These are phyloP conservation scores for Nettapus auritus DNA, from an alignment of 2,113 vertebrate species.

Conservation along the genomic window DNA sequence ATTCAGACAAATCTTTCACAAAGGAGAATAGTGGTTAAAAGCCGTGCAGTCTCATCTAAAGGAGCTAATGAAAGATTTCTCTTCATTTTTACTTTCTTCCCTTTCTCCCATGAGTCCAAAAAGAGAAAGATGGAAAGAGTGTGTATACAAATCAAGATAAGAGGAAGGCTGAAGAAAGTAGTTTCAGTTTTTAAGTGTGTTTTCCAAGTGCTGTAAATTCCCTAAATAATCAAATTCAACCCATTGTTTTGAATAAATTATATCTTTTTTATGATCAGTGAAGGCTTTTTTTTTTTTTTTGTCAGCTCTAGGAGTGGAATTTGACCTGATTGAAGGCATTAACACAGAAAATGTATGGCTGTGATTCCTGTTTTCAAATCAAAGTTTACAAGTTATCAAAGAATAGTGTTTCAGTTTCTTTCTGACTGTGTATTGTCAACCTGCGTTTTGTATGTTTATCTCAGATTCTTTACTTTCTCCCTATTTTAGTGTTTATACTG, in stretches of 20 bases:
- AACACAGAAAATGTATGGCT: not conserved
- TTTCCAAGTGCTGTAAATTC: not conserved
- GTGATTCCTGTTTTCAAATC: not conserved
- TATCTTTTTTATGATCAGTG: not conserved
- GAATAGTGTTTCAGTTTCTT: not conserved
- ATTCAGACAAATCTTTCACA: not conserved
- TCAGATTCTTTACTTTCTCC: not conserved
- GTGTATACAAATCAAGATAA: not conserved
- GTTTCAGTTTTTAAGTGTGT: not conserved
- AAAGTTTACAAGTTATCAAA: not conserved
- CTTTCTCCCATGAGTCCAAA: not conserved
- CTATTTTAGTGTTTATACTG: not conserved
- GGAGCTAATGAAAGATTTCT: not conserved
- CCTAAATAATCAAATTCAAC: not conserved
- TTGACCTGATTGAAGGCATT: not conserved
- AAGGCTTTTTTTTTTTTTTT: not conserved
- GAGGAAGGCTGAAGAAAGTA: not conserved
- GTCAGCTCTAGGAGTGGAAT: not conserved
- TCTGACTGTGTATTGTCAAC: not conserved
- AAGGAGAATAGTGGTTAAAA: not conserved
- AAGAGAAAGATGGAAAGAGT: slow-evolving; percentile 20
- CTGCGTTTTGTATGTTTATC: not conserved
- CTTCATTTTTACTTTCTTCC: not conserved
- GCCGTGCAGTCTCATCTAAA: not conserved
- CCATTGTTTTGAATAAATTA: slow-evolving; percentile 1